These are phyloP conservation scores for Eidolon dupreanum DNA, from an alignment of 2,797 vertebrate species.

Conservation along the genomic window DNA sequence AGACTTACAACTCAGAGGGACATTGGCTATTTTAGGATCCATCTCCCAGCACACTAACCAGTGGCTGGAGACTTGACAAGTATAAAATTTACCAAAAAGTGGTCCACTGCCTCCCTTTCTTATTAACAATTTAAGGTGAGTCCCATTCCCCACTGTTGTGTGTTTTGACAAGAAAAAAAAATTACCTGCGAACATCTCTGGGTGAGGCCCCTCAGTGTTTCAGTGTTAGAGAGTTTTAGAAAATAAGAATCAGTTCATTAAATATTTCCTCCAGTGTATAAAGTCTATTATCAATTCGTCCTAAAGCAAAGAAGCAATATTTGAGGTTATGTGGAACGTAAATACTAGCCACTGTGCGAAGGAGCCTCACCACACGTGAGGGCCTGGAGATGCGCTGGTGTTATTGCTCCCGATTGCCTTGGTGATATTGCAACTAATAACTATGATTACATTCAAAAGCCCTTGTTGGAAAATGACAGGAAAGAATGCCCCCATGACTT, in stretches of 20 bases:
- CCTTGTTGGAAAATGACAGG: background rate
- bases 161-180: background rate
- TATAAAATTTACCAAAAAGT: constrained; percentile 12
- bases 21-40: constrained; percentile 5
- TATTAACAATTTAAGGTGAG: background rate
- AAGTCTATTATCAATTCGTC: background rate
- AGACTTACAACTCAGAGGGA: background rate
- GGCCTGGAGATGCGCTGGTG: background rate
- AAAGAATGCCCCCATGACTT: background rate
- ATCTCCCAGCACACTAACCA: background rate
- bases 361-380: background rate
- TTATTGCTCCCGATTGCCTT: background rate
- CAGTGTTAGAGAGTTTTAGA: background rate
- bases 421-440: constrained; percentile 56
- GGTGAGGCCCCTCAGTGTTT: background rate
- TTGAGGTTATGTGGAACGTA: background rate
- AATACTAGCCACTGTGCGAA: background rate
- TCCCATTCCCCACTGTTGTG: background rate
- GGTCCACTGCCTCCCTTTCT: background rate
- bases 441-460: constrained; percentile 59
- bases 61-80: background rate
- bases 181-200: background rate
- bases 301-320: constrained; percentile 44
- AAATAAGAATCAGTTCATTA: constrained; percentile 49
- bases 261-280: constrained; percentile 44